These are phyloP conservation scores for Coccyzus lansbergi DNA, from an alignment of 2,797 vertebrate species.

Conservation along the genomic window DNA sequence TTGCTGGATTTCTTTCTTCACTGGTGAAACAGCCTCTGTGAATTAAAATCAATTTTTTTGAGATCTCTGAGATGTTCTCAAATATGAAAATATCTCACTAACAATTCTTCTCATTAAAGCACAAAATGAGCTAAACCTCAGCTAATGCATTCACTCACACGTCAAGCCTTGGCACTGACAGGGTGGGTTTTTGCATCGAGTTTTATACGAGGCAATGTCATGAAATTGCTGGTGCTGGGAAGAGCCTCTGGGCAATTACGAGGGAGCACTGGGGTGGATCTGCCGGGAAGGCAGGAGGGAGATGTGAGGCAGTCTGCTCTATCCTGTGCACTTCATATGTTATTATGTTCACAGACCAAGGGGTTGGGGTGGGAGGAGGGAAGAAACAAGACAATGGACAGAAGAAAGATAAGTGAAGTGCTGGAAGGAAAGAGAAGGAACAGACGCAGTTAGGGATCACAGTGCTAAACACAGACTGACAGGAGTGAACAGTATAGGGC, in stretches of 20 bases:
- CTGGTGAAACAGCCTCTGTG: not conserved
- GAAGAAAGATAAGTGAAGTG: not conserved
- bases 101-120: slow-evolving; percentile 5
- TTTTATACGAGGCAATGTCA: not conserved
- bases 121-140: not conserved
- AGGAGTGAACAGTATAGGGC: accelerated
- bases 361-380: accelerated
- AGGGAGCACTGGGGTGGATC: not conserved
- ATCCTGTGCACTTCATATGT: accelerated
- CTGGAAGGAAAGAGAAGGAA: not conserved
- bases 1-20: not conserved
- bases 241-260: accelerated
- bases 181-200: not conserved
- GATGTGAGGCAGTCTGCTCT: not conserved
- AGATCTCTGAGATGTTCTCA: not conserved
- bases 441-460: not conserved
- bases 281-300: not conserved
- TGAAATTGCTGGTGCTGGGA: not conserved
- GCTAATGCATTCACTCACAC: not conserved
- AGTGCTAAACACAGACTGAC: not conserved
- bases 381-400: not conserved
- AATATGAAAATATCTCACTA: not conserved
- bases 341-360: not conserved
- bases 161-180: not conserved
- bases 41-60: not conserved